Base-by-base conservation (phyloP, 2,888 invertebrate species). In the Rotaria socialis region DNA sequence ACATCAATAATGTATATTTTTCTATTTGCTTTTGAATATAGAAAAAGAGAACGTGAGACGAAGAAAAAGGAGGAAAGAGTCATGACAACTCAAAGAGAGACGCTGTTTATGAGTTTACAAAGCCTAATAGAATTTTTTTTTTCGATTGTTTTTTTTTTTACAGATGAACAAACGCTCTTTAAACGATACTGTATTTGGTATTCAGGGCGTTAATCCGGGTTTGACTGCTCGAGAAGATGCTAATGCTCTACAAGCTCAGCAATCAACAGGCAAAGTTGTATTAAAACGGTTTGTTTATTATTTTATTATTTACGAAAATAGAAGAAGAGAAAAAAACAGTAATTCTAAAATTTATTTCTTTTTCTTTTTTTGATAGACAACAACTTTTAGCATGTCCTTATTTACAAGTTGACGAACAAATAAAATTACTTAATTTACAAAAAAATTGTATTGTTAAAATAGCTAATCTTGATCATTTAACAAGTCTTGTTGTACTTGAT, bases 401-500 rank as follows among this genome's bases (percentile, higher is more conserved):
- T 75, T 75, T 75, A 10, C 22, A 75, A 75, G 43, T 43, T 11
- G 43, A 75, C 24, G 75, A 75, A 41, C 41, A 43, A 75, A 75
- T 75, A 3, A 75, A 75, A 43, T 75, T 75, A 10, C n/a, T 75
- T 22, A 75, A 75, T 75, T 43, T 75, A 24, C 75, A 75, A n/a
- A 75, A 75, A 22, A 75, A 75, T 75, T 75, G 75, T 75, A 75
- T 75, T 47, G 22, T 24, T 11, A 75, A 75, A 75, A 75, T 75
- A 24, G 43, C 41, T 11, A 75, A 94, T 86, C 91, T 93, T 10
- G 89, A 91, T 89, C 93, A 92, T 89, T 93, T 95, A 88, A 94
- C 93, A 35, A 94, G 94, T 91, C 92, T 97, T 87, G 96, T 96
- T 41, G 96, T 96, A 91, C 93, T 97, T 87, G 96, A 97, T 92